phyloP scores from a whole-genome alignment of 1,140 invertebrate species.

The Araneus ventricosus region DNA sequence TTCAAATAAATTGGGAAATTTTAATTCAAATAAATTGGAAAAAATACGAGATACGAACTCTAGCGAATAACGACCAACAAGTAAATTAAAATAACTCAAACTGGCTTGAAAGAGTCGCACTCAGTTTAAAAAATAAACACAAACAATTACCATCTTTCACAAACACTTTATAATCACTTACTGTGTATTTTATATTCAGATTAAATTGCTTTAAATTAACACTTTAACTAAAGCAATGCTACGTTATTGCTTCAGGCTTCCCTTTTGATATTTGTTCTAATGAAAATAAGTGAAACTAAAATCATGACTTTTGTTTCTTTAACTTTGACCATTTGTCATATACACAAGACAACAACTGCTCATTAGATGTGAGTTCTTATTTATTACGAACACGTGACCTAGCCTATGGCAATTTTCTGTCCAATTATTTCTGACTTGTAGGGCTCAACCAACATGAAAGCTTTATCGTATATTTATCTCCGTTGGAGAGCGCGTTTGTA shows the following conservation, averaged over 20 bases:
- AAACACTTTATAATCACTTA: too few species aligned
- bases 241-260: not conserved
- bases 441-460: not conserved
- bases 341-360: slow-evolving; percentile 24
- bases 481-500: not conserved
- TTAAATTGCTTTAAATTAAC: not conserved
- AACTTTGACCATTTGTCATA: slow-evolving; percentile 30
- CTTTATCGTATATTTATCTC: slow-evolving; percentile 36
- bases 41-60: too few species aligned
- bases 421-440: slow-evolving; percentile 48
- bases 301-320: slow-evolving; percentile 11
- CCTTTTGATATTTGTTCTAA: not conserved
- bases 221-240: not conserved
- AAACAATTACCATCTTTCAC: too few species aligned
- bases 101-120: too few species aligned
- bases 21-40: too few species aligned
- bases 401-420: not conserved
- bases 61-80: too few species aligned
- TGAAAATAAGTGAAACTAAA: not conserved
- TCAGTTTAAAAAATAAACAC: too few species aligned
- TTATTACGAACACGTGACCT: slow-evolving; percentile 26
- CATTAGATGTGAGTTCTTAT: slow-evolving; percentile 13
- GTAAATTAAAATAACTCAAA: too few species aligned
- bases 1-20: too few species aligned
- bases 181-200: too few species aligned